phyloP scores from a whole-genome alignment of 2,888 invertebrate species.

The Shargacucullia verbasci region DNA sequence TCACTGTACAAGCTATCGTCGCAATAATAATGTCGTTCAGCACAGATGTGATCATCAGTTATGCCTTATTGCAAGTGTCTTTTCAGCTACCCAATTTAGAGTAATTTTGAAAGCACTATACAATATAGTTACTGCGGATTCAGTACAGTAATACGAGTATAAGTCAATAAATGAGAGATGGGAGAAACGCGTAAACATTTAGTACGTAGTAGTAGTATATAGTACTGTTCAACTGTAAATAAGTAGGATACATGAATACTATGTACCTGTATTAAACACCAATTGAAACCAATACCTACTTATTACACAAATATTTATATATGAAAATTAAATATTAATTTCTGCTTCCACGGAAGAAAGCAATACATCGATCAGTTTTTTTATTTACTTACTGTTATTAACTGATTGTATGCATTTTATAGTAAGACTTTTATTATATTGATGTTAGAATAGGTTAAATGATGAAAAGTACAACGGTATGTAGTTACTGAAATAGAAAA shows the following conservation, averaged over 20 bases:
- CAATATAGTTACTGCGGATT: slow-evolving; percentile 30
- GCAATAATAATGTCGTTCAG: slow-evolving; percentile 41
- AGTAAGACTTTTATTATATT: slow-evolving; percentile 36
- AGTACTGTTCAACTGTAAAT: slow-evolving; percentile 33
- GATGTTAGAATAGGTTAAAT: slow-evolving; percentile 44
- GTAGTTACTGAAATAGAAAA: slow-evolving; percentile 46
- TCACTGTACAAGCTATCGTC: slow-evolving; percentile 29
- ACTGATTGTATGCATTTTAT: slow-evolving; percentile 31
- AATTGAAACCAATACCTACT: slow-evolving; percentile 38
- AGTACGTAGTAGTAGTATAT: slow-evolving; percentile 27
- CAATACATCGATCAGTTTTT: slow-evolving; percentile 25
- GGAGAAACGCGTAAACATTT: slow-evolving; percentile 32
- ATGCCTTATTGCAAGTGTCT: slow-evolving; percentile 68
- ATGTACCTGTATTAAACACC: slow-evolving; percentile 49
- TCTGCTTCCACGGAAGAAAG: slow-evolving; percentile 24
- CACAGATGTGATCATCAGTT: slow-evolving; percentile 47
- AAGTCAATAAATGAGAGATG: slow-evolving; percentile 42
- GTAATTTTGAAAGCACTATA: slow-evolving; percentile 47
- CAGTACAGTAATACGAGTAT: slow-evolving; percentile 36
- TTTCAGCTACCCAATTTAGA: slow-evolving; percentile 57
- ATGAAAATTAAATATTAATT: slow-evolving; percentile 6
- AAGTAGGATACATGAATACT: slow-evolving; percentile 49
- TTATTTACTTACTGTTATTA: slow-evolving; percentile 9
- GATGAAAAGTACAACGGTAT: slow-evolving; percentile 48
- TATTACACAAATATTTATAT: slow-evolving; percentile 32